phyloP scores from a whole-genome alignment of 2,797 vertebrate genomes.

The Aeoliscus strigatus region DNA sequence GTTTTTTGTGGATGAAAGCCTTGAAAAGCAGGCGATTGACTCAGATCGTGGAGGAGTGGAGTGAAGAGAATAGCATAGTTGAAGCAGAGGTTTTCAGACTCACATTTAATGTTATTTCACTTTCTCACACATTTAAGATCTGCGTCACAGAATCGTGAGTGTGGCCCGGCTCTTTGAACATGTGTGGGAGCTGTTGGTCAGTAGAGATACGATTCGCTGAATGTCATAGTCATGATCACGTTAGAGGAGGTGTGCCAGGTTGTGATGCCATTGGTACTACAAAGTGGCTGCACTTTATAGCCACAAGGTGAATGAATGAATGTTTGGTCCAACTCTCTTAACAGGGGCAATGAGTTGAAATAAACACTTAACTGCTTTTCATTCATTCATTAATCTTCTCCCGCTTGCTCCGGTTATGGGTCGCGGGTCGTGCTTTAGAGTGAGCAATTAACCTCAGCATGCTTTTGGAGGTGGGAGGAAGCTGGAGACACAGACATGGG shows the following conservation, averaged over 20 bases:
- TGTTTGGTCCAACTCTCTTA: too few relatives aligned
- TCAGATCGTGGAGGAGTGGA: slow-evolving; percentile 63
- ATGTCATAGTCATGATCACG: slow-evolving; percentile 21
- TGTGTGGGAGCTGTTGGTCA: slow-evolving; percentile 30
- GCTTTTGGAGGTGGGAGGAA: too few relatives aligned
- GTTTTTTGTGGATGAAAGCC: slow-evolving; percentile 46
- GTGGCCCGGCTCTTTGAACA: slow-evolving; percentile 17
- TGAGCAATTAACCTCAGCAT: too few relatives aligned
- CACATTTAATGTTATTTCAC: slow-evolving; percentile 51
- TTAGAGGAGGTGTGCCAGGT: slow-evolving; percentile 19
- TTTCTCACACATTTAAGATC: slow-evolving; percentile 31
- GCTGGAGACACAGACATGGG: slow-evolving; percentile 8
- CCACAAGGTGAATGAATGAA: too few relatives aligned
- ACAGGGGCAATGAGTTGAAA: too few relatives aligned
- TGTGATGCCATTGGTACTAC: slow-evolving; percentile 22
- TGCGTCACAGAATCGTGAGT: slow-evolving; percentile 34
- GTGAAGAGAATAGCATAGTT: slow-evolving; percentile 43
- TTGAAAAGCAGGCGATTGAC: slow-evolving; percentile 60
- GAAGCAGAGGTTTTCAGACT: slow-evolving; percentile 39
- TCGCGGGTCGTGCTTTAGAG: too few relatives aligned
- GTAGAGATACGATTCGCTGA: slow-evolving; percentile 21
- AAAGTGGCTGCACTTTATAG: slow-evolving; percentile 12
- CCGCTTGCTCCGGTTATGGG: too few relatives aligned
- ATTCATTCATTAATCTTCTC: too few relatives aligned
- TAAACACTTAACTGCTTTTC: too few relatives aligned